Percentiles rank a stretch among this genome's conserved stretches.
Conservation (phyloP, 92 coral and sea anemone genomes). For the Umimayanthus chanpuru region DNA sequence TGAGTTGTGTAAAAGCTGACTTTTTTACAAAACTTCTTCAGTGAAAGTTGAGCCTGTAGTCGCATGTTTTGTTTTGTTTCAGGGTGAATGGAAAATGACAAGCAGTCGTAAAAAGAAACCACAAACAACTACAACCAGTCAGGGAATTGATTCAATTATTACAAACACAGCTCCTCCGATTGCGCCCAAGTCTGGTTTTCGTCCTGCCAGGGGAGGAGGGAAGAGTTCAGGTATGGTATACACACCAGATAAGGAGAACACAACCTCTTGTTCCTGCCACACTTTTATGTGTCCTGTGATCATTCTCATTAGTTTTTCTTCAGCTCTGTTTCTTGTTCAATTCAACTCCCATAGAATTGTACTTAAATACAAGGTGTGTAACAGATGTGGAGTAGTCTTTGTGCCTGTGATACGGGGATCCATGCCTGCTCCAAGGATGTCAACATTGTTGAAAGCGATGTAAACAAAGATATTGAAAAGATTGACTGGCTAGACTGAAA, state of each 20-base stretch:
- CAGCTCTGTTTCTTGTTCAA: too few species aligned
- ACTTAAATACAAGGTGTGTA: too few species aligned
- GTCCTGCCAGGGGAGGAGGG: conserved; percentile 61
- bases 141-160: conserved; percentile 72
- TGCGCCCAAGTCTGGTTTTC: conserved; percentile 34
- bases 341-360: too few species aligned
- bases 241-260: background rate
- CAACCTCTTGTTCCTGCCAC: background rate
- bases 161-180: conserved; percentile 54
- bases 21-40: background rate
- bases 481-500: too few species aligned
- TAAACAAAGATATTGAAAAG: too few species aligned
- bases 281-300: background rate
- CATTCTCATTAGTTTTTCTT: too few species aligned
- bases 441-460: too few species aligned
- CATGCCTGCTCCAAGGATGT: too few species aligned
- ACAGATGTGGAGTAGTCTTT: too few species aligned
- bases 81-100: conserved; percentile 96
- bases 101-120: conserved; percentile 93
- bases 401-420: too few species aligned
- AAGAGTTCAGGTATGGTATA: conserved; percentile 29
- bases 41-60: background rate
- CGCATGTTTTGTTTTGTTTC: background rate
- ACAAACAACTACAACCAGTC: conserved; percentile 65
- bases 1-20: conserved; percentile 6